Evolutionary conservation across 1,140 invertebrate species (phyloP).

Genomic region (Nephila pilipes): DNA sequence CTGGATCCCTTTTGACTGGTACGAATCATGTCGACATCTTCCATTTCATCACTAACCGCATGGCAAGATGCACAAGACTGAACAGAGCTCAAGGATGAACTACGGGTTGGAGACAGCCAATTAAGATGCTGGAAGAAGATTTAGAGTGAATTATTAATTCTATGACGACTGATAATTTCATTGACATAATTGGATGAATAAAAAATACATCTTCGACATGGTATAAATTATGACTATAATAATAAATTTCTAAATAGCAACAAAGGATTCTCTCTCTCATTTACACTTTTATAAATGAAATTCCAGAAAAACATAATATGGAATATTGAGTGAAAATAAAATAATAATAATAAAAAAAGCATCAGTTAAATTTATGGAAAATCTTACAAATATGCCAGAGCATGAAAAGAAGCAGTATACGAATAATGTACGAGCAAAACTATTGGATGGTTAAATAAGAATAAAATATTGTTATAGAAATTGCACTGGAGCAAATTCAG

Average conservation of each 20-base stretch:
- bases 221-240: no score
- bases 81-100: constrained; percentile 69
- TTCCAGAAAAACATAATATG: no score
- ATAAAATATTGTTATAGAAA: constrained; percentile 6
- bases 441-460: not conserved
- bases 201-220: no score
- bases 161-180: not conserved
- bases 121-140: constrained; percentile 44
- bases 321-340: no score
- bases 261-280: no score
- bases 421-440: no score
- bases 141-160: not conserved
- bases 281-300: no score
- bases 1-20: constrained; percentile 69
- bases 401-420: no score
- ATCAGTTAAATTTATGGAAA: no score
- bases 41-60: constrained; percentile 57
- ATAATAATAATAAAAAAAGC: no score
- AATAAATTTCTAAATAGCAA: no score
- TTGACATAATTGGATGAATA: not conserved
- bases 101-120: constrained; percentile 62
- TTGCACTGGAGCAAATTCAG: not conserved
- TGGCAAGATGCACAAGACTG: constrained; percentile 68
- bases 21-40: constrained; percentile 64
- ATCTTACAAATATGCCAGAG: no score